Conservation (phyloP, 2,113 vertebrate species). For the Apodemus sylvaticus region DNA sequence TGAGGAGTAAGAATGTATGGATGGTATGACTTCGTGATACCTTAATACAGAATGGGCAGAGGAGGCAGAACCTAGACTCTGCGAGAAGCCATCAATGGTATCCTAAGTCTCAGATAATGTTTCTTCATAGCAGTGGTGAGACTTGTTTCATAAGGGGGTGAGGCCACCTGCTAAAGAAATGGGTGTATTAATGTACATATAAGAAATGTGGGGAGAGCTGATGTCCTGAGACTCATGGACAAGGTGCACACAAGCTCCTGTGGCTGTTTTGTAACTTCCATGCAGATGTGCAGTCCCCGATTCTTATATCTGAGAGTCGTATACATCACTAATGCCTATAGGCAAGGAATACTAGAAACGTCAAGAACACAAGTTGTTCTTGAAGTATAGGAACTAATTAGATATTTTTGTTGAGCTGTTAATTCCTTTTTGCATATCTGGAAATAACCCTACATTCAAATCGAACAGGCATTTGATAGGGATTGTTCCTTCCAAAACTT, state of each 20-base stretch:
- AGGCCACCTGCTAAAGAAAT: neutral
- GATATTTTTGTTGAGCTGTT: neutral
- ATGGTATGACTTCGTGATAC: neutral
- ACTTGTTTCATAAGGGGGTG: neutral
- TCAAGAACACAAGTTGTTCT: slow-evolving; percentile 6
- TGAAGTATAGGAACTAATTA: neutral
- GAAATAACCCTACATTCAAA: neutral
- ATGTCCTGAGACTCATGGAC: neutral
- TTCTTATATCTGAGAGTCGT: neutral
- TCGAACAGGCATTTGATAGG: neutral
- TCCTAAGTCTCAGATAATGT: neutral
- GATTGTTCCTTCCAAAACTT: neutral
- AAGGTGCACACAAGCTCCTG: neutral
- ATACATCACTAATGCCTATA: neutral
- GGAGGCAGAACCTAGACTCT: neutral
- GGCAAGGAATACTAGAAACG: neutral
- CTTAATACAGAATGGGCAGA: neutral
- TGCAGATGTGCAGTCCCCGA: neutral
- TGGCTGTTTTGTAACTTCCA: neutral
- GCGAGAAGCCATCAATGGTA: neutral
- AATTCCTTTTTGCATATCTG: neutral
- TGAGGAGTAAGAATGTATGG: neutral
- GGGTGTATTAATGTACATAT: fast-evolving
- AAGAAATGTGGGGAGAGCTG: neutral
- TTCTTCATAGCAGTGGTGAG: neutral